These are phyloP conservation scores for Eupeodes latifasciatus DNA, from an alignment of 2,888 invertebrate species.

Conservation along the genomic window DNA sequence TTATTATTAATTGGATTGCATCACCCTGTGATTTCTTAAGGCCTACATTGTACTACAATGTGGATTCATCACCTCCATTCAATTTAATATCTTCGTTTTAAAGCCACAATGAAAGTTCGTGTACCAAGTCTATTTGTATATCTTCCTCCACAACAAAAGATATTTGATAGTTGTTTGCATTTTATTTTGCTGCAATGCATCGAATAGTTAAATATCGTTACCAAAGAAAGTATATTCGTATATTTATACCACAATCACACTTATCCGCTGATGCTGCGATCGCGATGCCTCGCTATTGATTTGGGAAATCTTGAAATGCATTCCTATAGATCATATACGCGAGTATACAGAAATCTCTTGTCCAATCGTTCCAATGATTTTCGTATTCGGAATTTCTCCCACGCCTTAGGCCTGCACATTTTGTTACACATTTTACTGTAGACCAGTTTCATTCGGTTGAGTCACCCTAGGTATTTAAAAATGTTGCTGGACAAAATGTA, in stretches of 20 bases:
- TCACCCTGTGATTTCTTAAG: too few relatives aligned
- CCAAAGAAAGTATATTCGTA: background rate
- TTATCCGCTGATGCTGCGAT: background rate
- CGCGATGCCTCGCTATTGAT: background rate
- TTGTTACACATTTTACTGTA: conserved; percentile 5
- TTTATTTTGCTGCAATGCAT: background rate
- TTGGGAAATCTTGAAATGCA: conserved; percentile 13
- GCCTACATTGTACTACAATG: background rate
- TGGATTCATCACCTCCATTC: background rate
- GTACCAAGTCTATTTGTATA: background rate
- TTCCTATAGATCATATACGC: background rate
- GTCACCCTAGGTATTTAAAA: background rate
- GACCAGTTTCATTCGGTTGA: conserved; percentile 24
- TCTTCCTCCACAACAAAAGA: background rate
- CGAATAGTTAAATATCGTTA: background rate
- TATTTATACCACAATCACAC: background rate
- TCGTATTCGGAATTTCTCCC: conserved; percentile 19
- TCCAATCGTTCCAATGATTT: background rate
- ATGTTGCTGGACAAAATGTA: background rate
- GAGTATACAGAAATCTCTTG: background rate
- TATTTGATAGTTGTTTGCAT: conserved; percentile 24
- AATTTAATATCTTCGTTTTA: background rate
- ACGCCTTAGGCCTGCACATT: conserved; percentile 26
- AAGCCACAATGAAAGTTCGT: conserved; percentile 10
- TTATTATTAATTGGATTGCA: too few relatives aligned